Conservation (phyloP, 2,113 vertebrate species). For the Actinemys pallida region DNA sequence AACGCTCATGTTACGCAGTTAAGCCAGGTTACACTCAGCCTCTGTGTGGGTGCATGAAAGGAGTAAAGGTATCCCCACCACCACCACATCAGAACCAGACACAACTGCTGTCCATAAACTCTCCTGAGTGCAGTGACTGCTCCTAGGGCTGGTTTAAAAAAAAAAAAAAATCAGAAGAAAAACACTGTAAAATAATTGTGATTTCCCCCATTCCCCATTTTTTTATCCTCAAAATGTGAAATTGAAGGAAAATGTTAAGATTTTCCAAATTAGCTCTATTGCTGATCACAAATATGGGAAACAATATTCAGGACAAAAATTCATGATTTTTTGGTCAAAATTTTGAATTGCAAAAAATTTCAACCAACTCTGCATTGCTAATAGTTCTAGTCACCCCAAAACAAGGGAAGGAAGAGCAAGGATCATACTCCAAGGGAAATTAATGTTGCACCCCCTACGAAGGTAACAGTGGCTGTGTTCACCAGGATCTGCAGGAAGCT, state of each 20-base stretch:
- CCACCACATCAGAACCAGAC: neutral
- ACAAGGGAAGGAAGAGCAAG: neutral
- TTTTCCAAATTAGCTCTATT: neutral
- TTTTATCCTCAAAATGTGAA: neutral
- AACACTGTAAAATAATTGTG: neutral
- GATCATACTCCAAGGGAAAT: neutral
- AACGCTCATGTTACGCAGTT: neutral
- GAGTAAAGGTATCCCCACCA: neutral
- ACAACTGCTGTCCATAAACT: neutral
- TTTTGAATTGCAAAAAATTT: neutral
- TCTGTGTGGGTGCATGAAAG: neutral
- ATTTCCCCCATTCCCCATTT: neutral
- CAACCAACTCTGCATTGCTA: neutral
- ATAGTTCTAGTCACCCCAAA: neutral
- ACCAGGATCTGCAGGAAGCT: neutral
- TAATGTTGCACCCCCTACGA: neutral
- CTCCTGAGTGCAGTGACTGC: neutral
- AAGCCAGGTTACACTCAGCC: neutral
- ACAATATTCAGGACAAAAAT: neutral
- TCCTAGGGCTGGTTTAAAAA: neutral
- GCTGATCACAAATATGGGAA: neutral
- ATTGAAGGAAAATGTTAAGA: neutral
- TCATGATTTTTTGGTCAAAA: neutral
- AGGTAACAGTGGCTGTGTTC: neutral
- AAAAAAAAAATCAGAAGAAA: neutral